Evolutionary conservation across 2,888 invertebrate genomes (phyloP).

Genomic region (Dasysyrphus albostriatus): DNA sequence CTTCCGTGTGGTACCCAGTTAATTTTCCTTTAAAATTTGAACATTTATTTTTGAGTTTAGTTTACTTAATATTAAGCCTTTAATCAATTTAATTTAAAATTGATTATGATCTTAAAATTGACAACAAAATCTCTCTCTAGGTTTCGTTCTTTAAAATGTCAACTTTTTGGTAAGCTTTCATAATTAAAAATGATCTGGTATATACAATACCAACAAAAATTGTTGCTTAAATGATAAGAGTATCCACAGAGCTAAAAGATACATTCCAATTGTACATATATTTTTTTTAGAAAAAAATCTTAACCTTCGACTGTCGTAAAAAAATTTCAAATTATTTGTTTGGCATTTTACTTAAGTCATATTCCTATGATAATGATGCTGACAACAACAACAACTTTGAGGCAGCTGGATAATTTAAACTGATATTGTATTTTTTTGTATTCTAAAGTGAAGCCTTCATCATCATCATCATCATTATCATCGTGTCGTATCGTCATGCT

Average conservation of each 20-base stretch:
- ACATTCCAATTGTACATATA: not conserved
- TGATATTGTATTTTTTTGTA: not conserved
- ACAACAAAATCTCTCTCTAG: too few species aligned
- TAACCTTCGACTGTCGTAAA: constrained; percentile 66
- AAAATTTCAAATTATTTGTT: constrained; percentile 42
- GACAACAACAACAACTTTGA: constrained; percentile 7
- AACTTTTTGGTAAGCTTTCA: too few species aligned
- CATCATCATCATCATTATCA: not conserved
- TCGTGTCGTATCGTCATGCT: constrained; percentile 12
- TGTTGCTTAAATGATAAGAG: not conserved
- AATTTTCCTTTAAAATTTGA: too few species aligned
- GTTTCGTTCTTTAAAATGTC: too few species aligned
- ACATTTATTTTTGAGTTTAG: too few species aligned
- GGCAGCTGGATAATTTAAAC: constrained; percentile 17
- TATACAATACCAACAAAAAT: too few species aligned
- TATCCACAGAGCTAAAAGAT: not conserved
- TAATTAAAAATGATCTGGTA: too few species aligned
- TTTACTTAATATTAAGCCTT: too few species aligned
- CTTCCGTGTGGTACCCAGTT: too few species aligned
- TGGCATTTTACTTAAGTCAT: constrained; percentile 9
- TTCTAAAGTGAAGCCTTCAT: not conserved
- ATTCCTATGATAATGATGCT: constrained; percentile 11
- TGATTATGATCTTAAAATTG: too few species aligned
- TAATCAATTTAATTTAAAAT: too few species aligned
- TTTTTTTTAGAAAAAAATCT: not conserved